Base-by-base conservation (phyloP, 1,140 invertebrate genomes). In the Drosophila baimaii region DNA sequence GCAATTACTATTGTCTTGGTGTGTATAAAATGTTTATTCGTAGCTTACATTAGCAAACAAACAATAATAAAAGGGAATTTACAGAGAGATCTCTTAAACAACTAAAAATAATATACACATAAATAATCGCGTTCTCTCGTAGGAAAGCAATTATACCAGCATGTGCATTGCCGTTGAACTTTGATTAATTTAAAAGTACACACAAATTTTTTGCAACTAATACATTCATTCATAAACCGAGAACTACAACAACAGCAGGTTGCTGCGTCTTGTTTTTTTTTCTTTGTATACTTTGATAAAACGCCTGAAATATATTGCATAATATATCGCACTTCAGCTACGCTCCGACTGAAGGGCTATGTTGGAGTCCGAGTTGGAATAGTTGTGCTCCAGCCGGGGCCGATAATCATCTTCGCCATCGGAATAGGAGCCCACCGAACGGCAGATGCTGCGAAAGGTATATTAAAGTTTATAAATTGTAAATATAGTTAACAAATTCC, bases 321-420 rank as follows among this genome's bases (percentile, higher is more conserved):
- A 72, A 72, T 70, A 77, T 71, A 75, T 64, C 69, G 74, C 51
- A 63, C 41, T 43, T 80, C 79, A 89, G 72, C 84, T 90, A 41
- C 85, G 85, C 47, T 89, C 85, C 43, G 74, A 66, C 44, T 89
- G 84, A 10, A 85, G 69, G 17, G 79, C 69, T 72, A 90, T 82
- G 35, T 91, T 91, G 33, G 90, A 91, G 61, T 91, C 90, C 25
- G 90, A 91, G 49, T 85, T 91, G 31, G 90, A 91, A 68, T 82
- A 90, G 58, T 46, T 80, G 31, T 90, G 86, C 10, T 77, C 73
- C 57, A 84, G 47, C 19, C 77, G 77, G 12, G 79, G 65, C 7
- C 81, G 70, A 68, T 79, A 88, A 5, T 90, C 82, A 9, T 91
- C 90, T 49, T 91, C 90, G 10, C 76, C 69, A 70, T 90, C 90